Evolutionary conservation across 30 jellyfish, hydroid and myxozoan genomes (phyloP), one percentile per base, ranked within the genome.

Genomic region (Hydractinia echinata): DNA sequence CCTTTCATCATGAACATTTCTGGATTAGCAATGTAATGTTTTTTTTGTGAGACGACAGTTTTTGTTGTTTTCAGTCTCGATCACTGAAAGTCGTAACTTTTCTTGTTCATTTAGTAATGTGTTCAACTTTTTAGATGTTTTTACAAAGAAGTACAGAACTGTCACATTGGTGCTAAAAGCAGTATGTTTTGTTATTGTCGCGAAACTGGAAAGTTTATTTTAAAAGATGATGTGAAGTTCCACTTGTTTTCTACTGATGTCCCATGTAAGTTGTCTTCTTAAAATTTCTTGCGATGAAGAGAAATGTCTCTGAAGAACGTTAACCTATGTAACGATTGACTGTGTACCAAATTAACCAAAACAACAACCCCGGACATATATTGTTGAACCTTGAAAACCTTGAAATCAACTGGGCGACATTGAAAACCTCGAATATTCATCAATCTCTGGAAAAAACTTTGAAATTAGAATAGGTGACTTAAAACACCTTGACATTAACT

Each of bases 191-290:
- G 9, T 14, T 44, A 11, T 13, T 39, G 83, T 13, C 3, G 39
- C 67, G 64, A 15, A 51, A 51, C 16, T 5, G 66, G 86, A 0
- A 44, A 78, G 14, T 79, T 90, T 83, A 53, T 4, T 19, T 44
- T 90, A 54, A 90, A 84, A 67, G 89, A 89, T 13, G 94, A 73
- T 20, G 67, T 84, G 56, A 55, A 83, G 20, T 84, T 84, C 70
- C 95, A 90, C 77, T 77, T 90, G 5, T 90, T 79, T 68, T 60
- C 95, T 7, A 84, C 97, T 51, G 95, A 90, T 20, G 85, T 89
- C 13, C 97, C 97, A 52, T 90, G 97, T 85, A 76, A 84, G 95
- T 81, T 7, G 13, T 20, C 51, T 71, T 50, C 13, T 8, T 6
- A 71, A 15, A 13, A 1, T 67, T 21, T 10, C 11, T 15, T 71